phyloP scores from a whole-genome alignment of 2,888 invertebrate species.

The Celastrina argiolus region DNA sequence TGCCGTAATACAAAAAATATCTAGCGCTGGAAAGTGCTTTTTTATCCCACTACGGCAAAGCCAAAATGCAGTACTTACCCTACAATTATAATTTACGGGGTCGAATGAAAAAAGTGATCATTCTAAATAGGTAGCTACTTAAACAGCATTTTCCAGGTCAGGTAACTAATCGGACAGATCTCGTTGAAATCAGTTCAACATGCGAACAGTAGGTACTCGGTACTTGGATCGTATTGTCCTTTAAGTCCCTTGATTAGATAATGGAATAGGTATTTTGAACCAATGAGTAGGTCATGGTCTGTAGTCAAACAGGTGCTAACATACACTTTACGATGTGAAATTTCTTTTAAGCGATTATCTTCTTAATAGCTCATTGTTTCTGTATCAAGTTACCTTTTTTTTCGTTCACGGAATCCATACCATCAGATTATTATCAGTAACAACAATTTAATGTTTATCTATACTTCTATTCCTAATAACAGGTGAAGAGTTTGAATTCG shows the following conservation, averaged over 20 bases:
- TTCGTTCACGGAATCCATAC: slow-evolving; percentile 48
- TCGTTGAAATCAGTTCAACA: neutral
- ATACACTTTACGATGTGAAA: slow-evolving; percentile 28
- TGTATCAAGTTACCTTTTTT: slow-evolving; percentile 42
- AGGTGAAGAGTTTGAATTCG: too few relatives aligned
- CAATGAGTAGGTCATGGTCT: slow-evolving; percentile 4
- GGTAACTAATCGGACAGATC: neutral
- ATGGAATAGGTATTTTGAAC: neutral
- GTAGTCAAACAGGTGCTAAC: neutral
- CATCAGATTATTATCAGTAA: neutral
- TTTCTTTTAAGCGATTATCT: slow-evolving; percentile 43
- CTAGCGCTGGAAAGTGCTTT: too few relatives aligned
- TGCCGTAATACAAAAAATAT: too few relatives aligned
- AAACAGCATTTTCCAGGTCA: too few relatives aligned
- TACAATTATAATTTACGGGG: too few relatives aligned
- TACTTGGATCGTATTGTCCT: neutral
- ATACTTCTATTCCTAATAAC: too few relatives aligned
- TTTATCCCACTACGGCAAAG: too few relatives aligned
- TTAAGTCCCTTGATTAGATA: neutral
- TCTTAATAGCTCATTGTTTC: slow-evolving; percentile 56
- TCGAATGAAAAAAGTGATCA: too few relatives aligned
- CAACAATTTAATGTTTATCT: slow-evolving; percentile 1
- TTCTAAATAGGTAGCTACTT: too few relatives aligned
- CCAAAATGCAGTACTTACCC: too few relatives aligned
- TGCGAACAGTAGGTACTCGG: neutral